Evolutionary conservation across 2,113 vertebrate genomes (phyloP).

Genomic region (Lanius ludovicianus): DNA sequence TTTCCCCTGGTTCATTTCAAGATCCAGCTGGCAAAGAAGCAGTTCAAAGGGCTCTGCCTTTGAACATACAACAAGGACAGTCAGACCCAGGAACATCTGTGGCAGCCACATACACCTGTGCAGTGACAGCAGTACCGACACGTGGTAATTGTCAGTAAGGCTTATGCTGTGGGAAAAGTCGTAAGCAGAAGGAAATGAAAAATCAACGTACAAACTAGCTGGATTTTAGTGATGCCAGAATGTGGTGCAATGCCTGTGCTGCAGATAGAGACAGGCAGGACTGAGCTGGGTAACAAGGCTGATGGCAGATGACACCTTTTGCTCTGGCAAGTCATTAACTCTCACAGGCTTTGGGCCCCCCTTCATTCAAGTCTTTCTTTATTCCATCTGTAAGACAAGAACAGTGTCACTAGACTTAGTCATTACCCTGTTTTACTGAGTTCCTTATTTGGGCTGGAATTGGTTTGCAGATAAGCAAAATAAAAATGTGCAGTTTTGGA

Average conservation of each 20-base stretch:
- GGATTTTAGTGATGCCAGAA: background rate
- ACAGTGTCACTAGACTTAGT: background rate
- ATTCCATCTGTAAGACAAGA: background rate
- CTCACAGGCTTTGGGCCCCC: background rate
- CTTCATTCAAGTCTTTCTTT: background rate
- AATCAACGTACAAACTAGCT: background rate
- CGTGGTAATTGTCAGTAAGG: background rate
- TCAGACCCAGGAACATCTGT: background rate
- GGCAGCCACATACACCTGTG: background rate
- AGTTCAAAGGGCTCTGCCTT: background rate
- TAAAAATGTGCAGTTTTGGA: background rate
- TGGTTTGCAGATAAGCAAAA: background rate
- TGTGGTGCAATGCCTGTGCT: background rate
- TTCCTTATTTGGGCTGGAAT: background rate
- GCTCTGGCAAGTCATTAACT: background rate
- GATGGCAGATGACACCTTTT: background rate
- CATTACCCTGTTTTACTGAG: background rate
- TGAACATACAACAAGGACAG: background rate
- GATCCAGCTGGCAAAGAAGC: background rate
- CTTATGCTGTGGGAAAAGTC: background rate
- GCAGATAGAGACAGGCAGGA: background rate
- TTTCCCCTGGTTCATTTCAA: background rate
- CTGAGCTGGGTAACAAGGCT: background rate
- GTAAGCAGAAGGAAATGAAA: background rate
- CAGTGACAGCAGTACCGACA: background rate